Evolutionary conservation across 2,797 vertebrate genomes (phyloP).

Genomic region (Chloroceryle inda): DNA sequence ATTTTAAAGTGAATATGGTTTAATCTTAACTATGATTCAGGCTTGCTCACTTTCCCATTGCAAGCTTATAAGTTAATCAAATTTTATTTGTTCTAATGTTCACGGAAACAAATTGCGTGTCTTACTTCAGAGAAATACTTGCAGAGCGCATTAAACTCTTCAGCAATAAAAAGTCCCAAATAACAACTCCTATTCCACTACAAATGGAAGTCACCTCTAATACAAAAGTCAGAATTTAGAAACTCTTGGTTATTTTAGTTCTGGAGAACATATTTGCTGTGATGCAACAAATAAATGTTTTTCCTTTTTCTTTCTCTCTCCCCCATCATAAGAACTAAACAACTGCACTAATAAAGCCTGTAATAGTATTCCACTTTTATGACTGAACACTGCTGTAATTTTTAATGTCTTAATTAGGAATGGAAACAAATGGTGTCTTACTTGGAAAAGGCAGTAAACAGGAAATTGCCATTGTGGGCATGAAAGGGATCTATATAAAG

Average conservation of each 20-base stretch:
- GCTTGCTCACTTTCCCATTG: not conserved
- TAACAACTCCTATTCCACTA: slow-evolving; percentile 29
- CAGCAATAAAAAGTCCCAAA: not conserved
- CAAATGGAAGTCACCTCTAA: slow-evolving; percentile 64
- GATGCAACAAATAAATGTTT: not conserved
- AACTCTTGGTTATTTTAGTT: slow-evolving; percentile 58
- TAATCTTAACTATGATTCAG: not conserved
- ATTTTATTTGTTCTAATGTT: slow-evolving; percentile 20
- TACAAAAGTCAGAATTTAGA: slow-evolving; percentile 61
- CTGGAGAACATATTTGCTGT: slow-evolving; percentile 33
- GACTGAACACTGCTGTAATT: not conserved
- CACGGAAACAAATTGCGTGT: not conserved
- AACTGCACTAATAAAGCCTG: not conserved
- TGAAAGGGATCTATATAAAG: slow-evolving; percentile 58
- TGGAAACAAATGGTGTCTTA: slow-evolving; percentile 33
- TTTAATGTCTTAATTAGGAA: slow-evolving; percentile 14
- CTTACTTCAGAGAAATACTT: slow-evolving; percentile 5
- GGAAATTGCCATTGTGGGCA: not conserved
- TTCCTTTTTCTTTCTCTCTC: not conserved
- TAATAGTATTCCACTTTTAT: not conserved
- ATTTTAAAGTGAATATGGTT: not conserved
- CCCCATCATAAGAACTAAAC: not conserved
- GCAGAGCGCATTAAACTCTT: not conserved
- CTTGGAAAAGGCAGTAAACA: slow-evolving; percentile 36
- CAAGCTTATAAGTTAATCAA: not conserved